Percentiles rank a stretch among this genome's conserved stretches.
Conservation (phyloP, 2,888 invertebrate species). For the Pemphredon lugubris region DNA sequence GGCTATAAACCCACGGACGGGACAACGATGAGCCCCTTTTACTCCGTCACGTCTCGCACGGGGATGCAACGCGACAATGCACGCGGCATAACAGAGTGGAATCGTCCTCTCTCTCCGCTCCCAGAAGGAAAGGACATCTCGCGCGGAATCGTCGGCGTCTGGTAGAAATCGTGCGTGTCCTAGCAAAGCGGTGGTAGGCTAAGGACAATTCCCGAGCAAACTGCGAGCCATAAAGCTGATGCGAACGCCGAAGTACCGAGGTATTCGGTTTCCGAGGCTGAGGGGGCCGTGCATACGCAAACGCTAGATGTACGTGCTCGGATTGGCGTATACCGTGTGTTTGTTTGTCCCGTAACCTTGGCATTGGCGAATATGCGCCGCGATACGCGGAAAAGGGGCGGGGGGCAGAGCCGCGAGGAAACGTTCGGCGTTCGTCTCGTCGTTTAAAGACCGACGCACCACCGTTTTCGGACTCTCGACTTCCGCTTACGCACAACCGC, state of each 20-base stretch:
- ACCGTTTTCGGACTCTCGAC: background rate
- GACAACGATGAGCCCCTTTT: constrained; percentile 18
- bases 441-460: too few relatives aligned
- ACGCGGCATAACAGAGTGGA: constrained; percentile 21
- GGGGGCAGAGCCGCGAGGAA: constrained; percentile 8
- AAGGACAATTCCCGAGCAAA: constrained; percentile 29
- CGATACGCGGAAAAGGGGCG: constrained; percentile 3
- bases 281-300: constrained; percentile 56
- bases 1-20: constrained; percentile 24
- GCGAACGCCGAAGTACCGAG: constrained; percentile 27
- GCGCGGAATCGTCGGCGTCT: constrained; percentile 33
- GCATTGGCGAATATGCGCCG: constrained; percentile 51
- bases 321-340: constrained; percentile 51
- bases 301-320: constrained; percentile 57
- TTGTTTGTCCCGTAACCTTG: constrained; percentile 56
- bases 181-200: constrained; percentile 25
- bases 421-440: constrained; percentile 7
- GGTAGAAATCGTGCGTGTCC: constrained; percentile 38
- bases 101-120: constrained; percentile 12
- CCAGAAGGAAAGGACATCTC: constrained; percentile 18
- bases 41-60: constrained; percentile 27
- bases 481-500: constrained; percentile 2
- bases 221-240: constrained; percentile 39
- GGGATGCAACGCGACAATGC: constrained; percentile 24
- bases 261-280: constrained; percentile 10